Base-by-base conservation (phyloP, 2,888 invertebrate species). In the Baccha elongata region DNA sequence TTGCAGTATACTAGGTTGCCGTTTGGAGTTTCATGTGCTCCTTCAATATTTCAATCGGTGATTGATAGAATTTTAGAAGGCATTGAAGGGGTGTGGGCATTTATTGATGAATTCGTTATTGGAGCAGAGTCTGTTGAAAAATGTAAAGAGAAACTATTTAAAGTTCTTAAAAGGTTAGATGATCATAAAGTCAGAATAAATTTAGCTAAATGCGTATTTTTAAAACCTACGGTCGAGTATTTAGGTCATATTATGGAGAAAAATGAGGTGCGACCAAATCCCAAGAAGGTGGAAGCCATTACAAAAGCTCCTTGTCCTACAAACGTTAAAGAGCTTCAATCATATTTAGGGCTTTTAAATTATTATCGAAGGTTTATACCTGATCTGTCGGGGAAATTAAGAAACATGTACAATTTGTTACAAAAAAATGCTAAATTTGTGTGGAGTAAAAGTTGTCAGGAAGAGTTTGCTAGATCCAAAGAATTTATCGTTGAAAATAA, bases 1-100 rank as follows among this genome's bases (percentile, higher is more conserved):
- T 85, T 62, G 21, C 29, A 21, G 13, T 84, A 60, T 55, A 46
- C 52, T n/a, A 53, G 52, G 11, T 35, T 53, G 23, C 86, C 68
- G 10, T 83, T 83, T 37, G 85, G 79, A 4, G 48, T 85, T 3
- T 64, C 76, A 2, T 44, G 48, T 19, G 85, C 85, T 35, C 84
- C 85, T n/a, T 21, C 65, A 23, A 74, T 73, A 40, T 81, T 78
- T 42, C 40, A 60, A 50, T 60, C 48, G 5, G 60, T 62, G 32
- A 48, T 60, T 42, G 58, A 50, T 11, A 40, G 37, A 21, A 21
- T 71, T 10, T 26, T 52, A 32, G 37, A 29, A 7, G 32, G 37
- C 4, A 21, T 23, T 17, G 71, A 44, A 19, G 50, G 40, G 10
- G 60, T 50, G 11, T 48, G 60, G 60, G 60, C 26, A 0, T 48